These are phyloP conservation scores for Euthynnus affinis DNA, from an alignment of 2,797 vertebrate genomes.

Conservation along the genomic window DNA sequence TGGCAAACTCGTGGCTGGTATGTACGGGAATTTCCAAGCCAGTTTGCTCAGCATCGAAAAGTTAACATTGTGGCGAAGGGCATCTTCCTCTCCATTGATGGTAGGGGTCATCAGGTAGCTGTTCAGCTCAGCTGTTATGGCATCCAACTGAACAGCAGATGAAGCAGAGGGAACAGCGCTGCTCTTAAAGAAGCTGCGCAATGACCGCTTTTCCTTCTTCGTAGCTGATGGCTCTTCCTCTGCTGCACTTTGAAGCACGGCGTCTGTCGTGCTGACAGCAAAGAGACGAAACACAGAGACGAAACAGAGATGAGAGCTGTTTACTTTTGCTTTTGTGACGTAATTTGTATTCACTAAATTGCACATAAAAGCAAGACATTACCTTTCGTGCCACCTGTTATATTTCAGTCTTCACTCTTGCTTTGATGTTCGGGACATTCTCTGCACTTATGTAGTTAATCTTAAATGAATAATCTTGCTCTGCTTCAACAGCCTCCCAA, in stretches of 20 bases:
- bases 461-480: conserved; percentile 22
- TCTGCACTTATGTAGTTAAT: conserved; percentile 23
- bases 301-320: conserved; percentile 6
- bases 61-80: neutral
- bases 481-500: too few species aligned
- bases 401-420: conserved; percentile 4
- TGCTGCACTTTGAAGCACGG: neutral
- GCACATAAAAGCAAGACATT: neutral
- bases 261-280: conserved; percentile 3
- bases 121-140: neutral
- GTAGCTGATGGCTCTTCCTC: neutral
- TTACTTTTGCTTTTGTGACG: neutral
- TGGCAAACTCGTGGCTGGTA: neutral
- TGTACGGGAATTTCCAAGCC: neutral
- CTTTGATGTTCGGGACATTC: neutral
- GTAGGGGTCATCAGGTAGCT: neutral
- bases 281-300: too few species aligned
- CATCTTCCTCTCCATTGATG: neutral
- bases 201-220: neutral
- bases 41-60: neutral
- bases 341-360: neutral
- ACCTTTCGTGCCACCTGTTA: neutral
- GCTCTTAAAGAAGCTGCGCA: neutral
- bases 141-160: neutral
- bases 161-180: neutral